Evolutionary conservation across 2,113 vertebrate genomes (phyloP).

Genomic region (Myocastor coypus): DNA sequence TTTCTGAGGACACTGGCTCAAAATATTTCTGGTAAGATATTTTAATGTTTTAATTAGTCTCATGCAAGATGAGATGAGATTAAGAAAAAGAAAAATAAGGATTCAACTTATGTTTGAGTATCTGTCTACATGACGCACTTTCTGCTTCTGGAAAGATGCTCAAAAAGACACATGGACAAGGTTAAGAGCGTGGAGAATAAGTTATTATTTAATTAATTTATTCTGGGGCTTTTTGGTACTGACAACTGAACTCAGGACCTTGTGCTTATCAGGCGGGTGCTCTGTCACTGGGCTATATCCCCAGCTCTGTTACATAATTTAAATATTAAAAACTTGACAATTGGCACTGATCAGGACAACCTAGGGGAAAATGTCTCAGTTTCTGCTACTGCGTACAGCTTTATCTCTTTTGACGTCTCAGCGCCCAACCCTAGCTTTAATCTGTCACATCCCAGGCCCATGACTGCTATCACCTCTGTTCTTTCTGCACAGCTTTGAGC

Average conservation of each 20-base stretch:
- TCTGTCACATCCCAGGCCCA: background rate
- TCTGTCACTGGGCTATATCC: too few species aligned
- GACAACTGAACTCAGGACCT: too few species aligned
- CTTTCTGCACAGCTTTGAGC: background rate
- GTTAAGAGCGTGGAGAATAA: background rate
- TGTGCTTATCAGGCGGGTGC: too few species aligned
- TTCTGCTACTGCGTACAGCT: background rate
- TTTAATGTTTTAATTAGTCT: background rate
- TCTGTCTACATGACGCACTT: background rate
- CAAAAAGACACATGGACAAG: background rate
- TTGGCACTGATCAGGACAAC: background rate
- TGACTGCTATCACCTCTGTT: background rate
- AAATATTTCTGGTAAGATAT: background rate
- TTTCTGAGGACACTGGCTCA: background rate
- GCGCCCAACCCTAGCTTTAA: background rate
- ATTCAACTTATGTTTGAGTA: background rate
- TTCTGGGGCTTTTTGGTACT: too few species aligned
- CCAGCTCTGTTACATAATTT: background rate
- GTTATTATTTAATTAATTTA: background rate
- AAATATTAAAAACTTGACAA: background rate
- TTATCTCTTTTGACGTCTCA: background rate
- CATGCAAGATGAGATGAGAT: background rate
- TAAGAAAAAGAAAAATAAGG: conserved; percentile 39
- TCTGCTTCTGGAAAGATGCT: conserved; percentile 4
- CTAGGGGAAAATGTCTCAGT: background rate